These are phyloP conservation scores for Lepetodrilus schrolli DNA, from an alignment of 2,888 invertebrate genomes.

Conservation along the genomic window DNA sequence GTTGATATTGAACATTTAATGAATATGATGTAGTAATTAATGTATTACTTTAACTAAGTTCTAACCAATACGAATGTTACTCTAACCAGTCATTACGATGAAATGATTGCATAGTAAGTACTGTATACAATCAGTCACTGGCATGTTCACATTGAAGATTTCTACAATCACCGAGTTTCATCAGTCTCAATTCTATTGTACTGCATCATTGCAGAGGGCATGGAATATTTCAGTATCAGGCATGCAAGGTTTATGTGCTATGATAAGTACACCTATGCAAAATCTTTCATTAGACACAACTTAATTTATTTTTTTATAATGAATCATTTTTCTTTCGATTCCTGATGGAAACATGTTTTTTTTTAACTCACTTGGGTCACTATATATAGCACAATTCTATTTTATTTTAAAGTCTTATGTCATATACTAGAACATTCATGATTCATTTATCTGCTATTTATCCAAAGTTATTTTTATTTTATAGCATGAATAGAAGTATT, in stretches of 20 bases:
- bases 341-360: too few species aligned
- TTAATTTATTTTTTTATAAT: too few species aligned
- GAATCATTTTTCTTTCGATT: too few species aligned
- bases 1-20: neutral
- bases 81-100: constrained; percentile 4
- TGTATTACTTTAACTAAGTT: neutral
- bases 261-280: neutral
- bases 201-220: neutral
- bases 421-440: too few species aligned
- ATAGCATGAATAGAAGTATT: too few species aligned
- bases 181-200: neutral
- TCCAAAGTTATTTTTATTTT: too few species aligned
- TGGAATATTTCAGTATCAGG: too few species aligned
- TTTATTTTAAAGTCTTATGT: too few species aligned
- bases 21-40: neutral
- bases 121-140: neutral
- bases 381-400: too few species aligned
- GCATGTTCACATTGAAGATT: neutral
- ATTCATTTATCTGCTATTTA: too few species aligned
- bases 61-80: neutral
- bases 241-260: neutral
- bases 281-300: too few species aligned
- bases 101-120: constrained; percentile 15
- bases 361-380: too few species aligned
- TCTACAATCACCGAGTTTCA: neutral